These are phyloP conservation scores for Sebastes kiyomatsui DNA, from an alignment of 2,797 vertebrate species.

Conservation along the genomic window DNA sequence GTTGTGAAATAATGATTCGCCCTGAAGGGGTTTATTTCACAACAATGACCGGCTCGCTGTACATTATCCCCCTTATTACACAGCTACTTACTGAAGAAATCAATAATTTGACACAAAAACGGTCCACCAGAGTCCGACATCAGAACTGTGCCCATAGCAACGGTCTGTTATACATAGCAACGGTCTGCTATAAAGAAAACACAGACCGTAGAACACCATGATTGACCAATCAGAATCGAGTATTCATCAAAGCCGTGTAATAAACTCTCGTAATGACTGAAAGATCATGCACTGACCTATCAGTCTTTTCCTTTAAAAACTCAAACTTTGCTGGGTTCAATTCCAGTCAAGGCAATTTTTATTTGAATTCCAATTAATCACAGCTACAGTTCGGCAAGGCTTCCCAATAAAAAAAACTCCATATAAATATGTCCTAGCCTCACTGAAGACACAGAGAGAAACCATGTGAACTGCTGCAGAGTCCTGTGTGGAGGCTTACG, in stretches of 20 bases:
- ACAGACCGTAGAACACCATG: rapidly evolving
- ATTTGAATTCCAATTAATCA: constrained; percentile 13
- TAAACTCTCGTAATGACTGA: not conserved
- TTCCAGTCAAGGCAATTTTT: not conserved
- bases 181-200: too few relatives aligned
- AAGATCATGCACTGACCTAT: not conserved
- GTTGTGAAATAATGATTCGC: too few relatives aligned
- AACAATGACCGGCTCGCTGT: too few relatives aligned
- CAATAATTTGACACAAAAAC: too few relatives aligned
- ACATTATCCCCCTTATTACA: too few relatives aligned
- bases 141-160: too few relatives aligned
- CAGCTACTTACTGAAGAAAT: too few relatives aligned
- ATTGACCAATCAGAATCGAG: too few relatives aligned
- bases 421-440: not conserved
- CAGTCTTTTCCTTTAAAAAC: not conserved
- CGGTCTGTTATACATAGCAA: too few relatives aligned
- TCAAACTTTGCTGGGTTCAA: not conserved
- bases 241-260: too few relatives aligned
- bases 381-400: not conserved
- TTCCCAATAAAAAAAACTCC: not conserved
- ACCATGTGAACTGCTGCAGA: not conserved
- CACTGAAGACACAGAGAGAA: not conserved
- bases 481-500: constrained; percentile 19
- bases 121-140: too few relatives aligned
- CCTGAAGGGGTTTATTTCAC: too few relatives aligned